Base-by-base conservation (phyloP, 64 coral and sea anemone species). In the Cladopsammia gracilis region DNA sequence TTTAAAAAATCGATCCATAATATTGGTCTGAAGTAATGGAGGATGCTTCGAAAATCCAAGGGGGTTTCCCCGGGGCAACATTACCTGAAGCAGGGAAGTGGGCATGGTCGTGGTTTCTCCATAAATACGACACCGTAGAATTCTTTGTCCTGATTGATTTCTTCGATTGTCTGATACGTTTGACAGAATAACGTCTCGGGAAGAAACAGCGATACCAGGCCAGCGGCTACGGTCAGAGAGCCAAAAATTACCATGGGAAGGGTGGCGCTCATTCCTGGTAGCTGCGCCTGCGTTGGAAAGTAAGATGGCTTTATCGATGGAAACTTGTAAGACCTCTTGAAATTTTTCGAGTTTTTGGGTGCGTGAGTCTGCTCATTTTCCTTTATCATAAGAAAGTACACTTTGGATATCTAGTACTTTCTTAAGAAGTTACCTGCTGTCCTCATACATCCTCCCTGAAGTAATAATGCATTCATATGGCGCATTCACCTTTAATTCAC, bases 231-330 rank as follows among this genome's bases (percentile, higher is more conserved):
- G 7, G 92, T 73, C 22, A 83, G 22, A 12, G 24, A 62, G 48
- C 92, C 92, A 60, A 73, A 73, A 10, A 89, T 82, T 73, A 75
- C 65, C 57, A 94, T 71, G 8, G 85, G 84, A 16, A 88, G 62
- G 20, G 88, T 90, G 20, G 19, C 1, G 61, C 75, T 80, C 10
- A 90, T 14, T 34, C 62, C 75, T 14, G 88, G 75, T 25, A 90
- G 51, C 75, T 90, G 88, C 3, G 75, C 75, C 88, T 90, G 74
- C 25, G 25, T 50, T 20, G 5, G 19, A 75, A 75, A 49, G 0
- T 48, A 5, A 49, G 16, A 49, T 5, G 4, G 46, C 46, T 64
- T 5, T 5, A 13, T 64, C 19, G 4, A 64, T 64, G 53, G 34
- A 34, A 34, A 34, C 34, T 34, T 34, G 34, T 34, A 34, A n/a